Evolutionary conservation across 2,113 vertebrate species (phyloP).

Genomic region (Nannospalax galili): DNA sequence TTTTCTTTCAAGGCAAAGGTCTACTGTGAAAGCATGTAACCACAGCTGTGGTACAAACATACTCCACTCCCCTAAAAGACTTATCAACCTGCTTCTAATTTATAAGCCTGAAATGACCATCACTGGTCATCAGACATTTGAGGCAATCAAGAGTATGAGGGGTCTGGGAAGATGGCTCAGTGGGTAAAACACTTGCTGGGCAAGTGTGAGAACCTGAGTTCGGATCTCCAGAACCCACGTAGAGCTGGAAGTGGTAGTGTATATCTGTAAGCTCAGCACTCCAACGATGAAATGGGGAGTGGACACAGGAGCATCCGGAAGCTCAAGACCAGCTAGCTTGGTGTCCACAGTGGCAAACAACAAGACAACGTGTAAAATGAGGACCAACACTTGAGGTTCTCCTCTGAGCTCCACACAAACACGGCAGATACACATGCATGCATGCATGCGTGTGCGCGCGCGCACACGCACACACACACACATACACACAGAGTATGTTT

Average conservation of each 20-base stretch:
- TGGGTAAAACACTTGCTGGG: neutral
- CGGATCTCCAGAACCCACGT: neutral
- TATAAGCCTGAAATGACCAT: conserved; percentile 28
- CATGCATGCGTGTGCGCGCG: too few relatives aligned
- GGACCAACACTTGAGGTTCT: neutral
- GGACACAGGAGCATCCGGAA: neutral
- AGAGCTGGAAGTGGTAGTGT: too few relatives aligned
- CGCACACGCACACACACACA: neutral
- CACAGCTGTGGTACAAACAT: neutral
- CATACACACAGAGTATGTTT: neutral
- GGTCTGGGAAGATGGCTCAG: neutral
- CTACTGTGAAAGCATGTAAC: neutral
- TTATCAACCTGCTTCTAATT: conserved; percentile 9
- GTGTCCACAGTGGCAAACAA: neutral
- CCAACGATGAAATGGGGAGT: too few relatives aligned
- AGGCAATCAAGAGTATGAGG: neutral
- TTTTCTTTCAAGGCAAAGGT: neutral
- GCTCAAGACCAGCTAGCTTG: neutral
- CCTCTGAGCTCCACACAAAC: neutral
- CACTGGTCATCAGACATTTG: neutral
- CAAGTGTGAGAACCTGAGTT: neutral
- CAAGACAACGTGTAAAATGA: neutral
- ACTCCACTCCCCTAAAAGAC: neutral
- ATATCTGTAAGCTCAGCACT: neutral
- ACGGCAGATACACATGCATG: neutral